Evolutionary conservation across 2,113 vertebrate species (phyloP).

Genomic region (Enhydra lutris): DNA sequence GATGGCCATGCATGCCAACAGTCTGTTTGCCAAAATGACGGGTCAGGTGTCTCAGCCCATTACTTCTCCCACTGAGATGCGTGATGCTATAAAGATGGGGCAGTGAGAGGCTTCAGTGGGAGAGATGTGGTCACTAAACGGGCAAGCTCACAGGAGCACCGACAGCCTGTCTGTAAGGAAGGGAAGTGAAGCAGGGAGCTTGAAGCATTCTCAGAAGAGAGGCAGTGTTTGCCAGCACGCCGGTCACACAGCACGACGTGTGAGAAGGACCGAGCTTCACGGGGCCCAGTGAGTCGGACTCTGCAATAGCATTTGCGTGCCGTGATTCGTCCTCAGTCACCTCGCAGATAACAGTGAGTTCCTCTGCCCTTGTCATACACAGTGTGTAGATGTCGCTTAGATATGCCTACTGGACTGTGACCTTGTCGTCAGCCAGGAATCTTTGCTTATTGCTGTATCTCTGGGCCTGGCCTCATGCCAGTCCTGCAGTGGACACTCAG

Average conservation of each 20-base stretch:
- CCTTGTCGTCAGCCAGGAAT: background rate
- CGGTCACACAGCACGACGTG: background rate
- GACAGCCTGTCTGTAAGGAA: background rate
- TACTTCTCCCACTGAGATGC: background rate
- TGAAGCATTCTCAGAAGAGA: background rate
- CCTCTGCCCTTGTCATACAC: background rate
- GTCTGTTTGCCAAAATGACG: background rate
- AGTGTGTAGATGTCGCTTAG: background rate
- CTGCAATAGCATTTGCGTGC: background rate
- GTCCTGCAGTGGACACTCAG: background rate
- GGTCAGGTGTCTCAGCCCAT: background rate
- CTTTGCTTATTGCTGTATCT: background rate
- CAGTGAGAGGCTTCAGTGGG: background rate
- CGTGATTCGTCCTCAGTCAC: background rate
- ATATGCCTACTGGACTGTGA: background rate
- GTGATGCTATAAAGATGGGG: background rate
- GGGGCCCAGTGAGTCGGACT: accelerated
- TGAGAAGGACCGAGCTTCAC: background rate
- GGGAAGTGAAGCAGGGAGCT: background rate
- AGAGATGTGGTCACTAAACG: background rate
- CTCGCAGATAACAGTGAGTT: background rate
- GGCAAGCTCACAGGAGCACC: background rate
- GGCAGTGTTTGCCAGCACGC: background rate
- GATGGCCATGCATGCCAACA: accelerated
- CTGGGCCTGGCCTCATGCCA: background rate